phyloP scores from a whole-genome alignment of 2,888 invertebrate species.

The Erebia epiphron region DNA sequence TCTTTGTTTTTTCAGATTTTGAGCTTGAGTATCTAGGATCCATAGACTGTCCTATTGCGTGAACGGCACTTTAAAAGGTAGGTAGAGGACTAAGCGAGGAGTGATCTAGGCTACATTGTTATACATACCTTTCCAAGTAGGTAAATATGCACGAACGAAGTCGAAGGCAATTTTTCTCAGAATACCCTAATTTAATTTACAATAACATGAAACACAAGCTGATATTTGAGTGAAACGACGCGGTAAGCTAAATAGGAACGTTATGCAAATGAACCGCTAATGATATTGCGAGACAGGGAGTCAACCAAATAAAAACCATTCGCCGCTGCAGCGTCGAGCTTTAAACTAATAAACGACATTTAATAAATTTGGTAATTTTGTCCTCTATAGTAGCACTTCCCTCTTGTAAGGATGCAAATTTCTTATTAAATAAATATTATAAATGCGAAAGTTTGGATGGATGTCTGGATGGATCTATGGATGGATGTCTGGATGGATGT shows the following conservation, averaged over 20 bases:
- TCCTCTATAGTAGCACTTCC: not conserved
- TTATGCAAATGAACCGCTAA: conserved; percentile 22
- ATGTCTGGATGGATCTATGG: too few relatives aligned
- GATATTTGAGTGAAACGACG: conserved; percentile 6
- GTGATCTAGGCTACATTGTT: not conserved
- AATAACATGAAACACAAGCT: not conserved
- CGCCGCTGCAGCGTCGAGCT: conserved; percentile 18
- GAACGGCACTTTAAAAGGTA: not conserved
- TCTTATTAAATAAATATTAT: too few relatives aligned
- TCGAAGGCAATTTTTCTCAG: too few relatives aligned
- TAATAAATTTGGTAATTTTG: not conserved
- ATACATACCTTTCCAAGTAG: too few relatives aligned
- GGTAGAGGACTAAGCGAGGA: not conserved
- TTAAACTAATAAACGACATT: conserved; percentile 9
- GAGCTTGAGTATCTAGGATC: not conserved
- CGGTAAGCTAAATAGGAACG: conserved; percentile 3
- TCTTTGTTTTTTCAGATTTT: not conserved
- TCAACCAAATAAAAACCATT: conserved; percentile 15
- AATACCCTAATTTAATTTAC: not conserved
- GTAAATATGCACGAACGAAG: too few relatives aligned
- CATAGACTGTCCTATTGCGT: not conserved
- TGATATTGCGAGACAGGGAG: conserved; percentile 19
- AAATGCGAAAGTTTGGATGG: too few relatives aligned
- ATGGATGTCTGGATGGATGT: too few relatives aligned
- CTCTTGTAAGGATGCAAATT: too few relatives aligned